These are phyloP conservation scores for Hymenopus coronatus DNA, from an alignment of 2,888 invertebrate genomes.

Conservation along the genomic window DNA sequence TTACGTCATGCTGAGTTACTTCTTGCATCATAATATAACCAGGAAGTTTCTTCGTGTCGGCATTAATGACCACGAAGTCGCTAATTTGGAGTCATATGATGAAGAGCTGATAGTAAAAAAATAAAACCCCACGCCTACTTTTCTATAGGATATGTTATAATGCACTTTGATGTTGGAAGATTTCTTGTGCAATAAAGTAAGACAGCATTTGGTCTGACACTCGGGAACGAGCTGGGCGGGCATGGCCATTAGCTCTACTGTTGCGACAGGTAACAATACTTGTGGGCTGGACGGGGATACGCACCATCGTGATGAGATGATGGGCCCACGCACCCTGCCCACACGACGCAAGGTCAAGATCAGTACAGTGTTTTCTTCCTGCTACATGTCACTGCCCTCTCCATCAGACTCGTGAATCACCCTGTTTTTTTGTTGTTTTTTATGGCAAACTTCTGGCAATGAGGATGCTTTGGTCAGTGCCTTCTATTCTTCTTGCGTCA, in stretches of 20 bases:
- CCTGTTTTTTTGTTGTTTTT: neutral
- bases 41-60: neutral
- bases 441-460: neutral
- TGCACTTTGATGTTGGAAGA: neutral
- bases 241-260: neutral
- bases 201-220: neutral
- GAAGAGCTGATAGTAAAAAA: neutral
- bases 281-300: neutral
- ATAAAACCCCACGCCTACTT: neutral
- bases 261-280: neutral
- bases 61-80: neutral
- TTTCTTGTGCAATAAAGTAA: neutral
- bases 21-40: neutral
- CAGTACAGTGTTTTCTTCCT: neutral
- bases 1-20: too few relatives aligned
- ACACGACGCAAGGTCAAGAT: neutral
- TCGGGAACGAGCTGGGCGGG: neutral
- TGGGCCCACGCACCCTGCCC: neutral
- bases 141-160: neutral
- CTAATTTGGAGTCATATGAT: neutral
- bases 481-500: neutral
- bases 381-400: neutral
- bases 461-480: neutral
- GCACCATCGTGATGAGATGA: neutral
- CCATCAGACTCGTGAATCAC: neutral